Evolutionary conservation across 1,140 invertebrate species (phyloP).

Genomic region (Orchestia grillus): DNA sequence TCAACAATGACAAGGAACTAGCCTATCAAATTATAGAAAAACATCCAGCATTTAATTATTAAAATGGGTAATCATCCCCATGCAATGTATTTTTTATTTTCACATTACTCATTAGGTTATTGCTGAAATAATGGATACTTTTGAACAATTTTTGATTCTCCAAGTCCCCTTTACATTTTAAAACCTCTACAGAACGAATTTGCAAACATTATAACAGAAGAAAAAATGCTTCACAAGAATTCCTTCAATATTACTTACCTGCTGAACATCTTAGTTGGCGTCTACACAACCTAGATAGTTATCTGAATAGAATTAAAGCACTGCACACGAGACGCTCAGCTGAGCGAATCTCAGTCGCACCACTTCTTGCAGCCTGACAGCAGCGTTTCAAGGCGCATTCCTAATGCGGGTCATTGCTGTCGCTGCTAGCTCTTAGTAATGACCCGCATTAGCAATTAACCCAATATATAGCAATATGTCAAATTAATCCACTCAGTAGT

Average conservation of each 20-base stretch:
- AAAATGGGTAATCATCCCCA: no score
- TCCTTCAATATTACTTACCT: background rate
- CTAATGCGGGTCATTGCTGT: no score
- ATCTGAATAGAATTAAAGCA: background rate
- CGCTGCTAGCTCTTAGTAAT: no score
- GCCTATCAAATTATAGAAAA: no score
- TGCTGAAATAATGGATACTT: background rate
- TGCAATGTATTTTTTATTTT: background rate
- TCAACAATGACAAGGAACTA: background rate
- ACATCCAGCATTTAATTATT: no score
- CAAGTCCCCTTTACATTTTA: background rate
- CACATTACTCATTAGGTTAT: background rate
- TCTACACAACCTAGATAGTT: background rate
- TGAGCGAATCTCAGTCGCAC: background rate
- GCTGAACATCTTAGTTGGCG: background rate
- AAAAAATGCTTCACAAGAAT: background rate
- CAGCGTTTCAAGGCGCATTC: no score
- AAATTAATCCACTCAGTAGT: background rate
- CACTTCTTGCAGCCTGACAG: no score
- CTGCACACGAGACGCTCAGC: background rate
- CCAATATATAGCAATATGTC: background rate
- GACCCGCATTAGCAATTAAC: background rate
- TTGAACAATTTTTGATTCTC: background rate
- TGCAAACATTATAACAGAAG: background rate
- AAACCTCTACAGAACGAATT: background rate